These are phyloP conservation scores for Neogobius melanostomus DNA, from an alignment of 2,113 vertebrate species.

Conservation along the genomic window DNA sequence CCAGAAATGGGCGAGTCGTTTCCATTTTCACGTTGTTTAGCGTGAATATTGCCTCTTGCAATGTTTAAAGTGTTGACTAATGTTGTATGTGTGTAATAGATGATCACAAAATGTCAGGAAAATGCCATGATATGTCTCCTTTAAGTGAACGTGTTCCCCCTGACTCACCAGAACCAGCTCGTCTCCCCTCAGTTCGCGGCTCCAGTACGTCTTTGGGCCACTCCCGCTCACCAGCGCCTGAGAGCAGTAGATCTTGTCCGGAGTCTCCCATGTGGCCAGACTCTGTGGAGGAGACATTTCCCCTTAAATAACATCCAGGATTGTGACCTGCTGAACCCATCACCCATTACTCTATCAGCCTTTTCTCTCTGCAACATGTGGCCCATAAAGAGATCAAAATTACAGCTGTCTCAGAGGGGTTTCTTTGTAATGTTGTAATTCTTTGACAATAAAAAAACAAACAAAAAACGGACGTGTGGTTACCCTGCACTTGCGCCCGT, in stretches of 20 bases:
- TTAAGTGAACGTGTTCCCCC: no score
- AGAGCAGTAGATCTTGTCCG: slow-evolving; percentile 94
- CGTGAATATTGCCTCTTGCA: no score
- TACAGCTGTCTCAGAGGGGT: background rate
- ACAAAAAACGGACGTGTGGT: no score
- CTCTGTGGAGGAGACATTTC: slow-evolving; percentile 80
- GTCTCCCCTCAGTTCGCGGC: slow-evolving; percentile 89
- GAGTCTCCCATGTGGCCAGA: slow-evolving; percentile 92
- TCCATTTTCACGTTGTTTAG: no score
- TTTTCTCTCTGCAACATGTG: background rate
- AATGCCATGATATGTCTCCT: background rate
- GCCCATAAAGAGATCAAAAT: background rate
- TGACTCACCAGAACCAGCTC: slow-evolving; percentile 93
- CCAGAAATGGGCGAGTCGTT: no score
- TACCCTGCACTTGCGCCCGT: slow-evolving; percentile 95
- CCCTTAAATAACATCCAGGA: slow-evolving; percentile 20
- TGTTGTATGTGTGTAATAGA: background rate
- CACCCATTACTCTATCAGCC: background rate
- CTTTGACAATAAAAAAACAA: no score
- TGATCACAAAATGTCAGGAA: background rate
- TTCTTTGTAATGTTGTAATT: no score
- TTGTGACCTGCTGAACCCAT: slow-evolving; percentile 12
- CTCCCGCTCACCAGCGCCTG: slow-evolving; percentile 89
- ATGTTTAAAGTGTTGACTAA: no score
- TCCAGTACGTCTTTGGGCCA: slow-evolving; percentile 96